phyloP scores from a whole-genome alignment of 1,140 invertebrate species.

The Trichonephila inaurata region DNA sequence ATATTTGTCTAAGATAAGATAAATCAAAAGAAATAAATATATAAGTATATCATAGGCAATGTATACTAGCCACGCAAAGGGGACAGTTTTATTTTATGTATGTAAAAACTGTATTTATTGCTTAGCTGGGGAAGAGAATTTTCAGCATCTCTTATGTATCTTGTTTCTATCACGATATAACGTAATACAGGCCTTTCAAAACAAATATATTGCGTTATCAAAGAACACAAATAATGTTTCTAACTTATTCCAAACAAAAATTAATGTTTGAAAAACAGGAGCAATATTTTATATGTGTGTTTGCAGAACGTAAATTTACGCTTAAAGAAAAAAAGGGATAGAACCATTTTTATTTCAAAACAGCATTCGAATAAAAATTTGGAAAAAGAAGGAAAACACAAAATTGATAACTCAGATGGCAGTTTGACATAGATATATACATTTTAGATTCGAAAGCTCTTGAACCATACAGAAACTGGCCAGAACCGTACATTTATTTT shows the following conservation, averaged over 20 bases:
- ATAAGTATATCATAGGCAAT: neutral
- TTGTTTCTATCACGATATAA: neutral
- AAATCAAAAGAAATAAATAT: neutral
- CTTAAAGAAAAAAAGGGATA: neutral
- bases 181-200: neutral
- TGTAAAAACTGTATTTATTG: neutral
- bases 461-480: slow-evolving; percentile 40
- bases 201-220: neutral
- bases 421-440: slow-evolving; percentile 60
- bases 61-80: neutral
- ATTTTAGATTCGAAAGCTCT: slow-evolving; percentile 54
- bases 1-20: neutral
- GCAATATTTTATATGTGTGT: neutral
- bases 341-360: neutral
- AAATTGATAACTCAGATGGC: slow-evolving; percentile 57
- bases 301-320: neutral
- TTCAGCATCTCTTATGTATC: neutral
- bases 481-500: slow-evolving; percentile 55
- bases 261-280: neutral
- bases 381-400: neutral
- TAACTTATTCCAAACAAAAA: neutral
- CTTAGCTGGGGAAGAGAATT: neutral
- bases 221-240: neutral
- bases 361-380: slow-evolving; percentile 31
- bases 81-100: neutral